Evolutionary conservation across 2,113 vertebrate genomes (phyloP), one percentile per base, ranked within the genome.

Genomic region (Dasyornis broadbenti): DNA sequence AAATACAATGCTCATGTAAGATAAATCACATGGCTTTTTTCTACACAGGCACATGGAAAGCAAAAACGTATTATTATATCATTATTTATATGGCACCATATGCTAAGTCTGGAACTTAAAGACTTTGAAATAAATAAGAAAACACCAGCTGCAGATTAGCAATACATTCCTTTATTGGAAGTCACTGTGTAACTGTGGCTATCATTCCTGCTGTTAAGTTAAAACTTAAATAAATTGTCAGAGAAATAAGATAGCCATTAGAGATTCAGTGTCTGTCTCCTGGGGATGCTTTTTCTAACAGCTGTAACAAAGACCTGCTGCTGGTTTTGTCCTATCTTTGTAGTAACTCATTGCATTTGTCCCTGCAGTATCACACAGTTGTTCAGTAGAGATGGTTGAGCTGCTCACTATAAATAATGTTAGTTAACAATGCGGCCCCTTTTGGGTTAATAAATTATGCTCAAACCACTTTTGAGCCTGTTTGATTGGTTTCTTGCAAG

Each of bases 21-120:
- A 94, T 96, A 95, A 96, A 97, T 96, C 92, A 95, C 88, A 57
- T 11, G 10, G 63, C 22, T 89, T 88, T 94, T 90, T 92, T 86
- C 72, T 90, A 90, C 49, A 45, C 60, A 78, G 76, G 79, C 92
- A 90, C 82, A 90, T 33, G 53, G 82, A 95, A 96, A 92, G 72
- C 53, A 94, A 93, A 93, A 94, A 7, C 17, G 2, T 92, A 96
- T 96, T 97, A 96, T 97, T 96, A 96, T 92, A 95, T 96, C 94
- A 96, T 96, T 97, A 95, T 97, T 97, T 97, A 96, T 97, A 96
- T 86, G 92, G 94, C 65, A 86, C 96, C 95, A 96, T 97, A 97
- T 96, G 96, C 90, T 96, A 96, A 92, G 92, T 92, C 92, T 96
- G 93, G 92, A 96, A 94, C 76, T 92, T 97, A 96, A 94, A 95